These are phyloP conservation scores for Anguilla marmorata DNA, from an alignment of 2,797 vertebrate species.

Conservation along the genomic window DNA sequence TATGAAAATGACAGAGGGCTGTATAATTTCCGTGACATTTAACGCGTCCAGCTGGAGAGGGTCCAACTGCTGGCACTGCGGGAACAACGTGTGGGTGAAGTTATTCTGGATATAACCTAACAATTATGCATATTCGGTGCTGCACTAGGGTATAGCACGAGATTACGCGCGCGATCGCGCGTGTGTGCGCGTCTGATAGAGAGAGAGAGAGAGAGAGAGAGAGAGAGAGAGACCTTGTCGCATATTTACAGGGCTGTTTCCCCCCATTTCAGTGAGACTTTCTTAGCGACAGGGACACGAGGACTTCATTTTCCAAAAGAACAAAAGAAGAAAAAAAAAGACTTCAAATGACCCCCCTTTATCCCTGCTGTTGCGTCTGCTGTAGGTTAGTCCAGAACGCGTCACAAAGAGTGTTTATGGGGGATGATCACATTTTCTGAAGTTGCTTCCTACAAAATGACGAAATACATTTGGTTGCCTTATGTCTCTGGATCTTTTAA, in stretches of 20 bases:
- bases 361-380: not conserved
- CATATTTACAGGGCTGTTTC: not conserved
- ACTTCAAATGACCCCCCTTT: not conserved
- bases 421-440: not conserved
- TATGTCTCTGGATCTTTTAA: slow-evolving; percentile 15
- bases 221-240: not conserved
- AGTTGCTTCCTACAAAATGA: slow-evolving; percentile 22
- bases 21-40: not conserved
- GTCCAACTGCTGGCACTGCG: not conserved
- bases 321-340: not conserved
- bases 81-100: not conserved
- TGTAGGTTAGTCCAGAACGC: not conserved
- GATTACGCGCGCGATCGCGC: too few species aligned
- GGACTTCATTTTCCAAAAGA: not conserved
- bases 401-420: not conserved
- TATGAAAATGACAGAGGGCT: not conserved
- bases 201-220: not conserved
- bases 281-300: not conserved
- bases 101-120: not conserved
- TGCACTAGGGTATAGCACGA: not conserved
- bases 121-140: not conserved
- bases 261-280: not conserved
- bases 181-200: not conserved
- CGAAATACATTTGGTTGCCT: slow-evolving; percentile 29
- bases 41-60: not conserved